These are phyloP conservation scores for Paradoxurus hermaphroditus DNA, from an alignment of 2,113 vertebrate species.

Conservation along the genomic window DNA sequence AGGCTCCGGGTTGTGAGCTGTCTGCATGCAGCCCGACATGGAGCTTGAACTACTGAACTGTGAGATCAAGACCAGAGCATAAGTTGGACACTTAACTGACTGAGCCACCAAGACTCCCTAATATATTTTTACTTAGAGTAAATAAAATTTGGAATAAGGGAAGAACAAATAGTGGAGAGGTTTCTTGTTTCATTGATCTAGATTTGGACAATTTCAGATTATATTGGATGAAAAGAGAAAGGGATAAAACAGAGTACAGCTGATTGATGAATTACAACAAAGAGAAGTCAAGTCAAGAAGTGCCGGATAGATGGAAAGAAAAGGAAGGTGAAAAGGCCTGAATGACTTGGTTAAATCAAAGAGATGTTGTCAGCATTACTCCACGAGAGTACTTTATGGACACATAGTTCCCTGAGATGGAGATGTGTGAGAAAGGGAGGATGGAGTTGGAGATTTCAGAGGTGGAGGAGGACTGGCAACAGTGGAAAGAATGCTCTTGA, in stretches of 20 bases:
- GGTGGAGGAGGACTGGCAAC: not conserved
- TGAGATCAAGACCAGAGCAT: too few relatives aligned
- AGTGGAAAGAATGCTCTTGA: not conserved
- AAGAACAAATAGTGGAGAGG: not conserved
- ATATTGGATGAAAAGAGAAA: not conserved
- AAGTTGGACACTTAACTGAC: too few relatives aligned
- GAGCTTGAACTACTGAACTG: too few relatives aligned
- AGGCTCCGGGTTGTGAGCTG: too few relatives aligned
- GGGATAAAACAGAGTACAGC: not conserved
- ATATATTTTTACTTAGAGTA: too few relatives aligned
- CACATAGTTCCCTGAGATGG: not conserved
- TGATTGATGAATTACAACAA: not conserved
- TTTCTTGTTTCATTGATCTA: not conserved
- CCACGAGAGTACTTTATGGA: not conserved
- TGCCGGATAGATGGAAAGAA: not conserved
- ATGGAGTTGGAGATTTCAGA: not conserved
- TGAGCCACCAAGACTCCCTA: too few relatives aligned
- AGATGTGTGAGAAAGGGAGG: not conserved
- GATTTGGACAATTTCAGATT: not conserved
- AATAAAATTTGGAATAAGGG: not conserved
- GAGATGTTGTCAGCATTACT: not conserved
- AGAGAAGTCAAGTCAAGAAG: not conserved
- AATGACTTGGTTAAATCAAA: not conserved
- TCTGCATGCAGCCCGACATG: too few relatives aligned
- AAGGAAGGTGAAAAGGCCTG: not conserved